Evolutionary conservation across 2,113 vertebrate genomes (phyloP).

Genomic region (Chlorocebus sabaeus): DNA sequence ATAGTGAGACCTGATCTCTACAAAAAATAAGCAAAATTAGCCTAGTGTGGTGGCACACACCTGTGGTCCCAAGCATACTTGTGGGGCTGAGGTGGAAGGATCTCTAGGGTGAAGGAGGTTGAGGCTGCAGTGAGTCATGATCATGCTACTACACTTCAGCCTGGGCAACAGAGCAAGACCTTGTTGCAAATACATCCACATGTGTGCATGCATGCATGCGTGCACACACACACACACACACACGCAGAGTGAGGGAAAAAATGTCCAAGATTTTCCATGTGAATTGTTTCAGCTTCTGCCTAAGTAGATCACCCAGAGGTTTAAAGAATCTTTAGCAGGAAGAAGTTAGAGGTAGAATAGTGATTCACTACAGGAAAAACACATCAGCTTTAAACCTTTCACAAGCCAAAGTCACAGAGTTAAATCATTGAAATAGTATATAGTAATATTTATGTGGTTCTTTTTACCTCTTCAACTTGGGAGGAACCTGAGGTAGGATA

Average conservation of each 20-base stretch:
- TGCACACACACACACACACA: too few species aligned
- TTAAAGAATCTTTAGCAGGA: neutral
- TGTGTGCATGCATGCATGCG: rapidly evolving
- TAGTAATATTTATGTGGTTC: neutral
- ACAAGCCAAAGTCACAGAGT: neutral
- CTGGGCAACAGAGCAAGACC: too few species aligned
- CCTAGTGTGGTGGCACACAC: too few species aligned
- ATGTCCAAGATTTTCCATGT: neutral
- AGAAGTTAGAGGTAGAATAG: neutral
- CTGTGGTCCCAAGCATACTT: too few species aligned
- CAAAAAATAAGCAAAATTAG: too few species aligned
- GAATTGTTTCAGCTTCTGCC: neutral
- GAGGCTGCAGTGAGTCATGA: too few species aligned
- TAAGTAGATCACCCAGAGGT: neutral
- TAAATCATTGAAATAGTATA: neutral
- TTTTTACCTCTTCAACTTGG: neutral
- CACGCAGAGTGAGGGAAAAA: neutral
- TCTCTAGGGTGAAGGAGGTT: too few species aligned
- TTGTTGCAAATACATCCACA: too few species aligned
- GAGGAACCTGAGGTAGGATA: neutral
- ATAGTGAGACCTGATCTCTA: too few species aligned
- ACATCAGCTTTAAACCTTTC: neutral
- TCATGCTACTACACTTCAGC: too few species aligned
- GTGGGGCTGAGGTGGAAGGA: too few species aligned
- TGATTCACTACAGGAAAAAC: neutral